These are phyloP conservation scores for Pelecanoides urinatrix DNA, from an alignment of 2,113 vertebrate genomes.

Conservation along the genomic window DNA sequence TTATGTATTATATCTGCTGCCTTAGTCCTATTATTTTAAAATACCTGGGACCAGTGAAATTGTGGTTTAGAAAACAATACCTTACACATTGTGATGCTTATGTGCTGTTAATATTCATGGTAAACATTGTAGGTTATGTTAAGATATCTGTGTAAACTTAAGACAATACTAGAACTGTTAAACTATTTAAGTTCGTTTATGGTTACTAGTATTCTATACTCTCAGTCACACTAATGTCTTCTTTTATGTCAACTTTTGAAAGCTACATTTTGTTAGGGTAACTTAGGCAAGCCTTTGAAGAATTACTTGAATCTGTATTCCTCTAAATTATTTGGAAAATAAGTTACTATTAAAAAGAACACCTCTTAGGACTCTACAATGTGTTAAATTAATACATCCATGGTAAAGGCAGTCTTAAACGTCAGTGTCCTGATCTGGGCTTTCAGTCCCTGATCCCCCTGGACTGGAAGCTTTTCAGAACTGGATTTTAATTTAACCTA, in stretches of 20 bases:
- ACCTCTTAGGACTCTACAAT: background rate
- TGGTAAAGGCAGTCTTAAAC: background rate
- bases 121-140: constrained; percentile 2
- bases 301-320: constrained; percentile 49
- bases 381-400: background rate
- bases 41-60: constrained; percentile 66
- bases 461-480: background rate
- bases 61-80: constrained; percentile 56
- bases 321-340: constrained; percentile 13
- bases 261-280: background rate
- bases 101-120: constrained; percentile 32
- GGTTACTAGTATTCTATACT: background rate
- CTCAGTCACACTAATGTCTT: background rate
- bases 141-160: constrained; percentile 11
- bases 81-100: constrained; percentile 30
- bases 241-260: constrained; percentile 15
- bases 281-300: background rate
- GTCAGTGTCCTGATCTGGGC: background rate
- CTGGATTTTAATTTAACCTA: background rate
- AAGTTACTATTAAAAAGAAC: background rate
- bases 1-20: constrained; percentile 57
- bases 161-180: constrained; percentile 19
- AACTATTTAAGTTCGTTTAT: background rate
- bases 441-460: background rate
- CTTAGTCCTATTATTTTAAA: constrained; percentile 67